Conservation (phyloP, 2,888 invertebrate genomes). For the Microctonus aethiopoides region DNA sequence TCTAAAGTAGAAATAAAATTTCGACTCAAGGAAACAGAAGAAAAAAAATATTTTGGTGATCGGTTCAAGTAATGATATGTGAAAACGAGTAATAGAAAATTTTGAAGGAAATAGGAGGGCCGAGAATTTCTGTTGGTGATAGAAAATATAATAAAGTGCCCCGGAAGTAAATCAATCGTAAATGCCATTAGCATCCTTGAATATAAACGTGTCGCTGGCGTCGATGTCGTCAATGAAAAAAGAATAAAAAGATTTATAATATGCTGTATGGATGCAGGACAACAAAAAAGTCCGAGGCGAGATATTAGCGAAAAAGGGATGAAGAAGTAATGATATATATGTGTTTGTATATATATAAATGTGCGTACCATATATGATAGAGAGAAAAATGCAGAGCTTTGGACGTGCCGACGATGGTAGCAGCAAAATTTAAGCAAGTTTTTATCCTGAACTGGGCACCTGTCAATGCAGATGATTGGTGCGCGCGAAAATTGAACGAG, state of each 20-base stretch:
- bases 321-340: not conserved
- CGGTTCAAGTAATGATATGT: not conserved
- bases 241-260: conserved; percentile 4
- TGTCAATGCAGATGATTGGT: conserved; percentile 63
- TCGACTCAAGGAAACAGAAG: not conserved
- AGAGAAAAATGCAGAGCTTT: conserved; percentile 27
- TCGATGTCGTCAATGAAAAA: conserved; percentile 34
- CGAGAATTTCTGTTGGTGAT: conserved; percentile 29
- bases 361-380: not conserved
- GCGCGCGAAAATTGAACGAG: conserved; percentile 59
- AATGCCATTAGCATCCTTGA: conserved; percentile 60
- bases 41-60: not conserved
- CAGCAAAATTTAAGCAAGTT: conserved; percentile 60
- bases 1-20: too few species aligned
- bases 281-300: conserved; percentile 24
- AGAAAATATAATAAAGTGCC: conserved; percentile 51
- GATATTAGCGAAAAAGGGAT: conserved; percentile 16
- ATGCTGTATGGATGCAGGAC: conserved; percentile 9
- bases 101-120: not conserved
- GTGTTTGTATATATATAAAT: not conserved
- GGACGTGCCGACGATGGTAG: conserved; percentile 38
- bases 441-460: conserved; percentile 53
- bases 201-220: conserved; percentile 34
- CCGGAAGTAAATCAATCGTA: conserved; percentile 60
- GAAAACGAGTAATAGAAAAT: not conserved